Base-by-base conservation (phyloP, 2,113 vertebrate genomes). In the Porphyrio hochstetteri region DNA sequence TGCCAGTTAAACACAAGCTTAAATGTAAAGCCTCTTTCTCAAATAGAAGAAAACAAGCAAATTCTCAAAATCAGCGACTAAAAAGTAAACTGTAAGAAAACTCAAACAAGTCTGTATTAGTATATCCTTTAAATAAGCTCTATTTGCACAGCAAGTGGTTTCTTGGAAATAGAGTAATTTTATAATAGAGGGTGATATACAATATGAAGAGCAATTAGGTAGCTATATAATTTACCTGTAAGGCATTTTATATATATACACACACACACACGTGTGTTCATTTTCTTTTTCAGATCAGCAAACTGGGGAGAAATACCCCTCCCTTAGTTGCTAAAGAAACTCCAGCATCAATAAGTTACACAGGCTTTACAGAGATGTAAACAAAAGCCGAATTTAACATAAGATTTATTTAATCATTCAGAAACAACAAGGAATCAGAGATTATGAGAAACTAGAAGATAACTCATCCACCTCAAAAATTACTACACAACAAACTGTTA, bases 351-450 rank as follows among this genome's bases (percentile, higher is more conserved):
- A 38, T 28, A n/a, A 87, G 48, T 74, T 75, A 70, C 33, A 93
- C 17, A 59, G 68, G 25, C 38, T 92, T 75, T 78, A 88, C 15
- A 83, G 60, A 90, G 29, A 67, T 68, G 52, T 29, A 94, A 90
- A 94, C 88, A 52, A 92, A 93, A 93, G 52, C 42, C 83, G 23
- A 92, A 92, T 48, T 84, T 82, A 78, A 40, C 63, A 92, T 90
- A 94, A 52, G 0, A 90, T 70, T 83, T 88, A 56, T 56, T 86
- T 92, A 74, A 82, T 88, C 68, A 78, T 78, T 95, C 69, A 93
- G 80, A 95, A 95, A 89, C 92, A 89, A 86, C 3, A 24, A 89
- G 48, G 55, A 86, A 83, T 74, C 25, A 16, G 44, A 86, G 16
- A 88, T 78, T 40, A 82, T 46, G 33, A 90, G 38, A 86, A 86